Evolutionary conservation across 2,797 vertebrate genomes (phyloP).

Genomic region (Microctenopoma stevenorrisi): DNA sequence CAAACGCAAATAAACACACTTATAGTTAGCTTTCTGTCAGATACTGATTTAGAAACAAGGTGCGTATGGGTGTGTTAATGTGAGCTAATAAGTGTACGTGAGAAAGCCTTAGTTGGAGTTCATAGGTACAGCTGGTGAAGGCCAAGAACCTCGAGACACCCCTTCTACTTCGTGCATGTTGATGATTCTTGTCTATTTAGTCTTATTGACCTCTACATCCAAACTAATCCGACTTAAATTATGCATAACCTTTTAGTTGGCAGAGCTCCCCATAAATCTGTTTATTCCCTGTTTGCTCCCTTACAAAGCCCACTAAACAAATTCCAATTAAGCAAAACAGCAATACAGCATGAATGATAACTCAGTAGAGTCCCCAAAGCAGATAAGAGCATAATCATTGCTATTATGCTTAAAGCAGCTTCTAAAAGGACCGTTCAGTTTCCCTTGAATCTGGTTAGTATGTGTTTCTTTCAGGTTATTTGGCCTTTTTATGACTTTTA

Average conservation of each 20-base stretch:
- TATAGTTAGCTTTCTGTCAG: conserved; percentile 40
- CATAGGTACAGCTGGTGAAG: conserved; percentile 39
- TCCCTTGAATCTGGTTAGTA: conserved; percentile 53
- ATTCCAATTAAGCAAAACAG: conserved; percentile 82
- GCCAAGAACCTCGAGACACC: conserved; percentile 40
- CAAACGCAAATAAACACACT: conserved; percentile 62
- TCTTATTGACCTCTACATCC: conserved; percentile 79
- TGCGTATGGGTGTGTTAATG: conserved; percentile 27
- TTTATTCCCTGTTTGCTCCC: conserved; percentile 79
- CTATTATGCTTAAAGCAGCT: conserved; percentile 60
- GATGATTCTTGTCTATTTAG: conserved; percentile 75
- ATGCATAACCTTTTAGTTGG: conserved; percentile 83
- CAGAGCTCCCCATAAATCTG: conserved; percentile 78
- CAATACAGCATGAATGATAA: conserved; percentile 77
- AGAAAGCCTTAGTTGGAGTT: conserved; percentile 23
- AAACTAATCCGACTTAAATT: conserved; percentile 81
- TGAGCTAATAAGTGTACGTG: conserved; percentile 16
- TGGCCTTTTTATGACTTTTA: conserved; percentile 32
- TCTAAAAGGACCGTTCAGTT: conserved; percentile 41
- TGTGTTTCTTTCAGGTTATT: conserved; percentile 61
- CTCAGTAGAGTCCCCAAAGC: conserved; percentile 64
- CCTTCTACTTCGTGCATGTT: conserved; percentile 57
- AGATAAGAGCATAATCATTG: conserved; percentile 76
- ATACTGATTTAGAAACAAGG: conserved; percentile 33
- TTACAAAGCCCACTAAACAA: conserved; percentile 79